These are phyloP conservation scores for Pelodiscus sinensis DNA, from an alignment of 2,113 vertebrate species.

Conservation along the genomic window DNA sequence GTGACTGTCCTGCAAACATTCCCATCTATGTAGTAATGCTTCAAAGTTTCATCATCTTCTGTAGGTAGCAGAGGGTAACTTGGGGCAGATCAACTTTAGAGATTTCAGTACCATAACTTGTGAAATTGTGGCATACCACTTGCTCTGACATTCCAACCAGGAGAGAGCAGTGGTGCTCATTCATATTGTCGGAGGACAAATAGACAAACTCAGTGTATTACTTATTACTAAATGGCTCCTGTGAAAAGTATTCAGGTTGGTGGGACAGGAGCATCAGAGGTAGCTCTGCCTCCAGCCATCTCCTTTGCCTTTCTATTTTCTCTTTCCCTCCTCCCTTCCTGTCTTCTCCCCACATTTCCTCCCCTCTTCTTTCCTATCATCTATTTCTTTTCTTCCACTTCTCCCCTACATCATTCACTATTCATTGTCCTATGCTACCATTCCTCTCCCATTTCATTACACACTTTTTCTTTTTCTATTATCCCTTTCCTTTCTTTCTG, in stretches of 20 bases:
- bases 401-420: background rate
- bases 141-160: background rate
- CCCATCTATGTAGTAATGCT: accelerated
- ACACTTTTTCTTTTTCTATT: background rate
- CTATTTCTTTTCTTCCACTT: accelerated
- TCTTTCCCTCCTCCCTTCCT: accelerated
- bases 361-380: background rate
- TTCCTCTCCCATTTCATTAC: background rate
- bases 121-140: background rate
- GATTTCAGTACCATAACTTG: background rate
- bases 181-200: slow-evolving; percentile 10
- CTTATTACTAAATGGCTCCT: background rate
- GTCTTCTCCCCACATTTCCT: background rate
- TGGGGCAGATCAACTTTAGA: background rate
- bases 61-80: background rate
- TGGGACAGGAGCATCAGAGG: background rate
- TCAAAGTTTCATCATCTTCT: background rate
- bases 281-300: background rate
- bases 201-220: slow-evolving; percentile 13
- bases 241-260: background rate
- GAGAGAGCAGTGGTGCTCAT: background rate
- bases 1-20: background rate
- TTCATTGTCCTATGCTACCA: background rate
- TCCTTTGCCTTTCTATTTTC: background rate
- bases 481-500: background rate